Evolutionary conservation across 2,888 invertebrate species (phyloP).

Genomic region (Aleiodes leptofemur): DNA sequence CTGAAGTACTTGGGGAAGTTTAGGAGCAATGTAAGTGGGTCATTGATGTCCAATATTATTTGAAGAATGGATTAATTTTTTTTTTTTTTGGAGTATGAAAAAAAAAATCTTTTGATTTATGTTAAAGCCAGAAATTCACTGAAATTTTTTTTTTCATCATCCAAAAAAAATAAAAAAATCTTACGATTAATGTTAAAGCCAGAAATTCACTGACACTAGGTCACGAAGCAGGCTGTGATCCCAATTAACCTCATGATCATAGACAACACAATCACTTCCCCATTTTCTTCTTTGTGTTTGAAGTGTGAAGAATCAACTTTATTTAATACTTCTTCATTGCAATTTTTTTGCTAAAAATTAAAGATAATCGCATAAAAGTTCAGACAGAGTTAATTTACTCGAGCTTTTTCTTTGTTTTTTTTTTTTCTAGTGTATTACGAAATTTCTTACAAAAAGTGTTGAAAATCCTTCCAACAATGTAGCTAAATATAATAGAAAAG

Average conservation of each 20-base stretch:
- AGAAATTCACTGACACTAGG: slow-evolving; percentile 16
- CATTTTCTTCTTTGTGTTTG: slow-evolving; percentile 13
- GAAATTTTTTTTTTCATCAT: neutral
- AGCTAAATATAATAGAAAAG: neutral
- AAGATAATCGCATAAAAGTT: neutral
- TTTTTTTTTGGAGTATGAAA: neutral
- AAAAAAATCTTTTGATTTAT: neutral
- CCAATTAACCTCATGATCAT: slow-evolving; percentile 16
- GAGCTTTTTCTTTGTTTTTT: neutral
- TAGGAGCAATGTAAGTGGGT: slow-evolving; percentile 8
- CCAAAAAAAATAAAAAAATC: too few species aligned
- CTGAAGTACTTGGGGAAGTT: neutral
- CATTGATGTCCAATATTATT: neutral
- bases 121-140: neutral
- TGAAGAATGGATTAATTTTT: neutral
- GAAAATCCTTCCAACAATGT: slow-evolving; percentile 10
- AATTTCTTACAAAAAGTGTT: neutral
- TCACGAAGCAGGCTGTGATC: slow-evolving; percentile 13
- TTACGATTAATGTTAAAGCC: too few species aligned
- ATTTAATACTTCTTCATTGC: neutral
- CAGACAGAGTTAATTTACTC: neutral
- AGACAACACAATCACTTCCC: slow-evolving; percentile 14
- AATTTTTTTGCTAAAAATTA: neutral
- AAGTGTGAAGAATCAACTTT: too few species aligned
- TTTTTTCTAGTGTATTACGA: neutral